Conservation (phyloP, 2,888 invertebrate genomes). For the Drosophila fulvimacula region DNA sequence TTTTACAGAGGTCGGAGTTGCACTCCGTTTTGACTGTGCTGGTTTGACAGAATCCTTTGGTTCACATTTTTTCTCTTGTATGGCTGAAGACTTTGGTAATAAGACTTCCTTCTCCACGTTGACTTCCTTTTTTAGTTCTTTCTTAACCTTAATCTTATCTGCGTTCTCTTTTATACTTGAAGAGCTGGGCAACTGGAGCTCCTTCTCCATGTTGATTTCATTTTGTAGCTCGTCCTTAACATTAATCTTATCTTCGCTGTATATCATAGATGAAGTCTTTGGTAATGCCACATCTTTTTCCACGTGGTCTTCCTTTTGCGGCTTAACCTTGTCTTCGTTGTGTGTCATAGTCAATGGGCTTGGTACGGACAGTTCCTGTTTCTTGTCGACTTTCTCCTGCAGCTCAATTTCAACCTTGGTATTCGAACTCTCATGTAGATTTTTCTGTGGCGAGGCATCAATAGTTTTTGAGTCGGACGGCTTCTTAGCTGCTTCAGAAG, state of each 20-base stretch:
- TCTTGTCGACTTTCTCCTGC: not conserved
- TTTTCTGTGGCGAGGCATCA: not conserved
- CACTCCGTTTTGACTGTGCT: not conserved
- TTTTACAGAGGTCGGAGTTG: not conserved
- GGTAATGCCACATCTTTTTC: not conserved
- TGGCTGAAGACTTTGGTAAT: not conserved
- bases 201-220: not conserved
- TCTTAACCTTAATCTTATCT: not conserved
- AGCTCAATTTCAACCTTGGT: not conserved
- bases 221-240: not conserved
- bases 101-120: not conserved
- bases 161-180: not conserved
- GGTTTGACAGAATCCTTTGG: not conserved
- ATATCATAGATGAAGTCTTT: not conserved
- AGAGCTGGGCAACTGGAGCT: not conserved
- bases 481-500: not conserved
- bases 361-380: not conserved
- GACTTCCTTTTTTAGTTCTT: not conserved
- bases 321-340: not conserved
- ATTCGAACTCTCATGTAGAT: not conserved
- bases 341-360: not conserved
- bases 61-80: not conserved
- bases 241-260: not conserved
- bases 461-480: not conserved
- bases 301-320: not conserved